Conservation (phyloP, 2,888 invertebrate genomes). For the Habroteleia sp. region DNA sequence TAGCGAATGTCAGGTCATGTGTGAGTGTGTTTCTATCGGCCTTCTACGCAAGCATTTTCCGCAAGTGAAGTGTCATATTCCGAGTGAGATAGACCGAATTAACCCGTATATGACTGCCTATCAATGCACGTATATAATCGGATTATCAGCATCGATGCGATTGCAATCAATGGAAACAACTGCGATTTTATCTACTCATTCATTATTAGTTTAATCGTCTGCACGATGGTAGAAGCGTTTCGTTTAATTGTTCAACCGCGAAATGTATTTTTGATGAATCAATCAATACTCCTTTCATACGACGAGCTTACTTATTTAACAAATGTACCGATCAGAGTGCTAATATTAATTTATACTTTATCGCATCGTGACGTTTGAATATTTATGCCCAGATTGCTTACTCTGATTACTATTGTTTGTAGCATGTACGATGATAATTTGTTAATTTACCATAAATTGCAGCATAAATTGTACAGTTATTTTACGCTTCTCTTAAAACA, state of each 20-base stretch:
- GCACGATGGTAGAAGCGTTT: constrained; percentile 18
- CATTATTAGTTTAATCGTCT: constrained; percentile 51
- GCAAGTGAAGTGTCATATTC: constrained; percentile 16
- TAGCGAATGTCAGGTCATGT: too few species aligned
- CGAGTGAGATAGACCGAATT: background rate
- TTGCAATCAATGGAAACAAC: constrained; percentile 42
- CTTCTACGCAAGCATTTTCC: constrained; percentile 18
- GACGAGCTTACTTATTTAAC: constrained; percentile 25
- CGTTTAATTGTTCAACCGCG: constrained; percentile 49
- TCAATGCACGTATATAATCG: constrained; percentile 26
- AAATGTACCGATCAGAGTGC: constrained; percentile 6
- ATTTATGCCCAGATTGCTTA: constrained; percentile 29
- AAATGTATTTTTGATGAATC: constrained; percentile 48
- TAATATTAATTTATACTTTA: constrained; percentile 29
- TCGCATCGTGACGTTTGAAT: constrained; percentile 32
- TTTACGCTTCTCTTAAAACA: too few species aligned
- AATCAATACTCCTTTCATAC: constrained; percentile 35
- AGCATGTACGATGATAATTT: constrained; percentile 30
- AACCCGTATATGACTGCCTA: constrained; percentile 29
- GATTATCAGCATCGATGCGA: constrained; percentile 47
- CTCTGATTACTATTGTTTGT: constrained; percentile 21
- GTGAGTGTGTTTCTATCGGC: background rate
- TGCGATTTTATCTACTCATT: constrained; percentile 42
- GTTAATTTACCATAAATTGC: constrained; percentile 16
- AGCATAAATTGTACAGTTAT: background rate